Evolutionary conservation across 2,113 vertebrate species (phyloP), one percentile per base, ranked within the genome.

Genomic region (Rhea pennata): DNA sequence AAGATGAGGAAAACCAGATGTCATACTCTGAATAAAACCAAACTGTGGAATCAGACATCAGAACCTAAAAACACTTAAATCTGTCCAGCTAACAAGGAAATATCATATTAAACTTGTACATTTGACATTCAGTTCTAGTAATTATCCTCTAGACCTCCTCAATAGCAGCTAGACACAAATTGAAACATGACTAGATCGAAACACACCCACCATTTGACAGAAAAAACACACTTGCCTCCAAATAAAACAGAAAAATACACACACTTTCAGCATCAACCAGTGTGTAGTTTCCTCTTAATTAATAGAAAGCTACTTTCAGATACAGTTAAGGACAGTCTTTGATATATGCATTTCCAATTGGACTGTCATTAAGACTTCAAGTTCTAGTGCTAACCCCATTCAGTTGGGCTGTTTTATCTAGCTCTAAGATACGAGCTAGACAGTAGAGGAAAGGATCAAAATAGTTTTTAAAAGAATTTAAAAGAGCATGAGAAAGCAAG

Each of bases 1-100:
- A 62, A 64, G 29, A 65, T 90, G 88, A 96, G 31, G 84, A 87
- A 94, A 94, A 94, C 40, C 96, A 96, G 96, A 96, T 80, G 81
- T 88, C 71, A 78, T 0, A 1, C 44, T 80, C 73, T 31, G 86
- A 91, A 22, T 54, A 50, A 42, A 90, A 91, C 62, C 84, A 90
- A 64, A 3, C 71, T 7, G 44, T 1, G 11, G 31, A 92, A 50
- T 53, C 83, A 88, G 70, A 84, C 88, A 89, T 19, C 73, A 76
- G 29, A 81, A 72, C 76, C 17, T 65, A 7, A 17, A 61, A 83
- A 59, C 46, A 72, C 69, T 96, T 78, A 21, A 95, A 85, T 59
- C 74, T 70, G 82, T 40, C 91, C 91, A 91, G 14, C 31, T 23
- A 65, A 74, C 58, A 42, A 62, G 29, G 40, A 91, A 91, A 73